These are phyloP conservation scores for Tylochromis polylepis DNA, from an alignment of 2,113 vertebrate species.

Conservation along the genomic window DNA sequence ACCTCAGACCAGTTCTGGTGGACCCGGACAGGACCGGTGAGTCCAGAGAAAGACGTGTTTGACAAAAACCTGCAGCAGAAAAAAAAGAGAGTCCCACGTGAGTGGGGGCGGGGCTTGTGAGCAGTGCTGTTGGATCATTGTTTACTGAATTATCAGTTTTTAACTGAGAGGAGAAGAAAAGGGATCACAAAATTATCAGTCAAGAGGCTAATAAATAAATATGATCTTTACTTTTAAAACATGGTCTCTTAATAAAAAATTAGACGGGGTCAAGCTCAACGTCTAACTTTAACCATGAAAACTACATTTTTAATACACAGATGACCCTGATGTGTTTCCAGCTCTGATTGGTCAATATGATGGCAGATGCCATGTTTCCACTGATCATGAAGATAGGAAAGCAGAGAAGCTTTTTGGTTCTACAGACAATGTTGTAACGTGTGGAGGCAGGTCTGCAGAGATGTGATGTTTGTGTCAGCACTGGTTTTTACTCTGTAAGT, in stretches of 20 bases:
- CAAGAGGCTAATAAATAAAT: not conserved
- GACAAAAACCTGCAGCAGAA: constrained; percentile 77
- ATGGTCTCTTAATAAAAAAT: not conserved
- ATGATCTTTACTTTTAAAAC: not conserved
- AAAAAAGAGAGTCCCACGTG: not conserved
- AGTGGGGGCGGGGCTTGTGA: not conserved
- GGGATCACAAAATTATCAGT: not conserved
- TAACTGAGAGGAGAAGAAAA: not conserved
- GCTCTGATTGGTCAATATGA: not conserved
- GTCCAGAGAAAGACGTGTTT: constrained; percentile 81
- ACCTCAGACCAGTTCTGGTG: constrained; percentile 67
- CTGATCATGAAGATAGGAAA: not conserved
- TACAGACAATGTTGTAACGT: not conserved
- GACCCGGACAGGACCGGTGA: constrained; percentile 69
- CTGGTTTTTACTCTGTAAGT: not conserved
- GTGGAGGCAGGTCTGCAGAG: too few species aligned
- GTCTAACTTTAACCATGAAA: not conserved
- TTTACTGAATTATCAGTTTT: not conserved
- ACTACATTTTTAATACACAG: not conserved
- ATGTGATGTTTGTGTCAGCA: not conserved
- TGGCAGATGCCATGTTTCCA: not conserved
- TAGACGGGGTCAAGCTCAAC: too few species aligned
- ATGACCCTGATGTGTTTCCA: not conserved
- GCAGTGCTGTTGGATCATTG: not conserved
- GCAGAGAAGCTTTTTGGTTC: not conserved